A percentile compares a stretch with the other conserved stretches of the same genome.
Conservation (phyloP, 1,140 invertebrate species). For the Philaenus spumarius region DNA sequence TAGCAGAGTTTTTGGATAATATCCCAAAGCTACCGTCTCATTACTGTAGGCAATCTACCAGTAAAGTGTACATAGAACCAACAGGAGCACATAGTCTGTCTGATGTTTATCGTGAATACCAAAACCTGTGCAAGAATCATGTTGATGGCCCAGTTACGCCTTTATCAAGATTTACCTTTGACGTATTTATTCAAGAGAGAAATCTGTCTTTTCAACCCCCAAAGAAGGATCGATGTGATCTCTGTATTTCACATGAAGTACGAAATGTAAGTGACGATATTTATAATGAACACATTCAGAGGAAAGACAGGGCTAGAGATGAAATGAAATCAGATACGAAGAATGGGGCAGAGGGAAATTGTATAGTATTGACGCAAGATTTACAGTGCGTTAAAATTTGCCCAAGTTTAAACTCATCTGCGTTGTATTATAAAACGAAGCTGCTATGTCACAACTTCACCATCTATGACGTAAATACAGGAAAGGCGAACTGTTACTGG, state of each 20-base stretch:
- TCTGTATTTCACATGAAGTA: constrained; percentile 25
- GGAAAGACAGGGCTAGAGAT: constrained; percentile 25
- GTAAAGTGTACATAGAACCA: constrained; percentile 12
- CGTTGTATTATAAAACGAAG: constrained; percentile 42
- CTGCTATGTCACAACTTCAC: constrained; percentile 41
- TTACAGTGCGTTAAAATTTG: constrained; percentile 38
- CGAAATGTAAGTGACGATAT: constrained; percentile 23
- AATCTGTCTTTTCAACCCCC: constrained; percentile 25
- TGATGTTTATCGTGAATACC: neutral
- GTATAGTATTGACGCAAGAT: constrained; percentile 34
- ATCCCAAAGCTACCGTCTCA: too few species aligned
- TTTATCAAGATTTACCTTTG: constrained; percentile 1
- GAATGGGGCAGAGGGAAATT: constrained; percentile 20
- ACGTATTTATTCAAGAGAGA: constrained; percentile 14
- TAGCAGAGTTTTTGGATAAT: neutral
- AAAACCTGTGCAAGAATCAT: neutral
- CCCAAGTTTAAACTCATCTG: constrained; percentile 36
- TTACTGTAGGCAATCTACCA: constrained; percentile 2
- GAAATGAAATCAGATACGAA: constrained; percentile 30
- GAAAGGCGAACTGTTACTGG: constrained; percentile 36
- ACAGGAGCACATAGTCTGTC: neutral
- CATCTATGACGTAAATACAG: constrained; percentile 37
- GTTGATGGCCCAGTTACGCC: neutral
- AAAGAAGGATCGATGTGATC: constrained; percentile 31
- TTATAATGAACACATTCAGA: constrained; percentile 24